These are phyloP conservation scores for Gymnobelideus leadbeateri DNA, from an alignment of 2,113 vertebrate species.

Conservation along the genomic window DNA sequence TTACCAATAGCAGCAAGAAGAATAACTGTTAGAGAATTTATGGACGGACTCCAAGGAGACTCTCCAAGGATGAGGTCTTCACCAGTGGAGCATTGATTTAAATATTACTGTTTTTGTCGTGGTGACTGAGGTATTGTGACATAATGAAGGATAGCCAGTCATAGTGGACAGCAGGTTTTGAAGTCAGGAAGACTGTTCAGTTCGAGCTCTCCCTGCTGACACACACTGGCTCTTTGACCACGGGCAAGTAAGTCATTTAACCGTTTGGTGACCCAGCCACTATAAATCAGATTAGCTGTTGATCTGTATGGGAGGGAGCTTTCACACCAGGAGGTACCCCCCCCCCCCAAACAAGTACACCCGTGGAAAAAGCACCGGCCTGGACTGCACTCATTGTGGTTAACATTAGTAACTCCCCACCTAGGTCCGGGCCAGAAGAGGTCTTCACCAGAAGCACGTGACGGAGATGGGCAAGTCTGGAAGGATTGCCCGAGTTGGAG, in stretches of 20 bases:
- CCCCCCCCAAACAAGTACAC: neutral
- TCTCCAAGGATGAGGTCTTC: neutral
- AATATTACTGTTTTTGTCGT: neutral
- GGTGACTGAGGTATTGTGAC: neutral
- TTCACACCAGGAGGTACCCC: neutral
- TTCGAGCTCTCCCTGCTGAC: neutral
- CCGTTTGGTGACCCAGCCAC: neutral
- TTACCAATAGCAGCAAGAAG: neutral
- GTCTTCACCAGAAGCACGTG: neutral
- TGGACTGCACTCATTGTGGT: neutral
- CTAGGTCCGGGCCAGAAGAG: neutral
- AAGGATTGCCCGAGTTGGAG: neutral
- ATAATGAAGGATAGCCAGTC: no score
- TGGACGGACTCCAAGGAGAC: neutral
- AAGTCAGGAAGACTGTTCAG: neutral
- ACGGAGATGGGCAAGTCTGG: neutral
- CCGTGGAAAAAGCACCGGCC: neutral
- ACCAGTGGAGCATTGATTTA: neutral
- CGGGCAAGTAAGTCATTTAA: neutral
- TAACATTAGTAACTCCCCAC: neutral
- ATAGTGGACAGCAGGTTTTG: neutral
- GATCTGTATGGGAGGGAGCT: neutral
- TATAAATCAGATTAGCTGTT: neutral
- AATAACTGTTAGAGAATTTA: neutral
- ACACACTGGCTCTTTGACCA: neutral